Base-by-base conservation (phyloP, 2,888 invertebrate genomes). In the Dysmachus trigonus region DNA sequence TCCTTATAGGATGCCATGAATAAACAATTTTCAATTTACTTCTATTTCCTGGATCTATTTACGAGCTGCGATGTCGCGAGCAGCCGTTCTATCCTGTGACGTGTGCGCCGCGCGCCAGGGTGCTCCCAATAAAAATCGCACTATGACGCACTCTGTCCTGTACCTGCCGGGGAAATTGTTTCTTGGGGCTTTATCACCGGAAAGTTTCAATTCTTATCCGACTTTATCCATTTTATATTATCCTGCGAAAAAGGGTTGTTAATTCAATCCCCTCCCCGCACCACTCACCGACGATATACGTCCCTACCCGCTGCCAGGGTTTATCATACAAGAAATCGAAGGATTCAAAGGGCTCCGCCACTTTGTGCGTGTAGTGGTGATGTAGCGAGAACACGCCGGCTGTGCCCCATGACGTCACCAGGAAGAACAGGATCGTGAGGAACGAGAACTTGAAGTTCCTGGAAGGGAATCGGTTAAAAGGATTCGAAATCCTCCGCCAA, bases 281-380 rank as follows among this genome's bases (percentile, higher is more conserved):
- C 6, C 38, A 89, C 93, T 93, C 91, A 94, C 96, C 97, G 81
- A 97, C 93, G 90, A 97, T 94, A 91, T 96, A 97, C 10, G 96
- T 95, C 8, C 96, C 96, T 31, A 96, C 95, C 89, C 97, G 93
- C 87, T 96, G 94, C 96, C 97, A 97, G 8, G 97, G 97, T 89
- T 96, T 97, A 91, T 96, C 96, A 90, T 97, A 97, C 7, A 97
- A 92, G 88, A 95, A 95, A 91, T 96, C 96, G 91, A 97, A 96
- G 90, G 96, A 94, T 88, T 96, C 96, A 89, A 97, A 96, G 0
- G 97, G 96, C 89, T 96, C 95, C 89, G 96, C 95, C 86, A 97
- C 95, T 88, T 95, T 93, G 77, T 95, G 95, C 81, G 94, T 94
- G 90, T 96, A 96, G 89, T 96, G 94, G 91, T 95, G 94, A 92